These are phyloP conservation scores for Lepisosteus osseus DNA, from an alignment of 2,113 vertebrate species.

Conservation along the genomic window DNA sequence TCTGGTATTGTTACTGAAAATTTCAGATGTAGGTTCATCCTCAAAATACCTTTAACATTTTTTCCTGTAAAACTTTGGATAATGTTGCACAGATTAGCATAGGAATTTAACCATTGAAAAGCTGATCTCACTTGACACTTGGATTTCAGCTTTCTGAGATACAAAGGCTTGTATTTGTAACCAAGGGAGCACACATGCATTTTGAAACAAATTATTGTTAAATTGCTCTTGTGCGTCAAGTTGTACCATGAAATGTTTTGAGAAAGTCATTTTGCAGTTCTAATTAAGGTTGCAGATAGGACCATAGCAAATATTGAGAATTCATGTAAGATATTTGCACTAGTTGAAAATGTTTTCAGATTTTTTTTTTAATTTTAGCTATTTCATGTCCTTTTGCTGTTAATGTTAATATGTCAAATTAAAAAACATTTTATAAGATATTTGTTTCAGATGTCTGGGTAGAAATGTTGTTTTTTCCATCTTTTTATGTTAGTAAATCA, in stretches of 20 bases:
- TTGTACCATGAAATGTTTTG: constrained; percentile 49
- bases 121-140: neutral
- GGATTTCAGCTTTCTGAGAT: neutral
- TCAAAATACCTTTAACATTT: neutral
- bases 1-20: neutral
- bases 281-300: constrained; percentile 61
- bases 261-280: constrained; percentile 57
- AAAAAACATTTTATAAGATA: constrained; percentile 52
- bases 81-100: neutral
- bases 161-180: constrained; percentile 27
- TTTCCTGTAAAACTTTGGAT: no score
- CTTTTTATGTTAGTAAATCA: constrained; percentile 38
- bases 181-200: constrained; percentile 46
- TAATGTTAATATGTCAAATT: constrained; percentile 43
- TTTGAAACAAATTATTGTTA: constrained; percentile 60
- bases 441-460: constrained; percentile 42
- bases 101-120: neutral
- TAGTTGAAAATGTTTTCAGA: constrained; percentile 55
- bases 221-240: constrained; percentile 63
- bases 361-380: constrained; percentile 52
- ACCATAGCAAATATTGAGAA: constrained; percentile 65
- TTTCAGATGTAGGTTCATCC: neutral
- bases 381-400: constrained; percentile 47
- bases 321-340: constrained; percentile 69
- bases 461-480: constrained; percentile 32